These are phyloP conservation scores for Premnoplex brunnescens DNA, from an alignment of 2,797 vertebrate genomes.

Conservation along the genomic window DNA sequence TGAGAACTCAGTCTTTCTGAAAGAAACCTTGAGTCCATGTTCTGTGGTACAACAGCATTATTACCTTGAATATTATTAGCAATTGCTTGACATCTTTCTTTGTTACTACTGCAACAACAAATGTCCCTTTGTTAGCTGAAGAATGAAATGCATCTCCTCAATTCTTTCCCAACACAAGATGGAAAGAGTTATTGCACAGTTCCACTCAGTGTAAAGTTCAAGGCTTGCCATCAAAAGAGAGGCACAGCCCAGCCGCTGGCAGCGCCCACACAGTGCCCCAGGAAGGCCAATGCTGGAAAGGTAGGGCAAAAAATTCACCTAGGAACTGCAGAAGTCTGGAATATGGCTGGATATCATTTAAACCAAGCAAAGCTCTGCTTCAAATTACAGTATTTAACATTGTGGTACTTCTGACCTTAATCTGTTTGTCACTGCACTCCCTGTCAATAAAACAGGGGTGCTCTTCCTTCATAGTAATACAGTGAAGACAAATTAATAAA, in stretches of 20 bases:
- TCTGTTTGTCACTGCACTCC: not conserved
- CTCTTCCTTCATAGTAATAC: not conserved
- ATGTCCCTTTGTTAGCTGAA: not conserved
- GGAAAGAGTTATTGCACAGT: not conserved
- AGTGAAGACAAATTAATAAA: not conserved
- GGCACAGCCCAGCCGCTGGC: not conserved
- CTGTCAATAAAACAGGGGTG: not conserved
- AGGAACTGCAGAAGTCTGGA: not conserved
- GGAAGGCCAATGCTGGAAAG: not conserved
- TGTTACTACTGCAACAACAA: not conserved
- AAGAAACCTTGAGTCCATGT: not conserved
- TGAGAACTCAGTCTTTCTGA: not conserved
- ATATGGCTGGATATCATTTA: not conserved
- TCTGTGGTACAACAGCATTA: not conserved
- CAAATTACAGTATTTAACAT: not conserved
- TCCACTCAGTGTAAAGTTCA: not conserved
- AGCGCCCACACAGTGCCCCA: not conserved
- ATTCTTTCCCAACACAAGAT: not conserved
- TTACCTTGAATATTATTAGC: not conserved
- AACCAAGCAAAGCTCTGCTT: not conserved
- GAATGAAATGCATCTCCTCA: not conserved
- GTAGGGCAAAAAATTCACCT: not conserved
- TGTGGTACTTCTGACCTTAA: not conserved
- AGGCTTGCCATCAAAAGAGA: not conserved
- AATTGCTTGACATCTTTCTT: not conserved